Evolutionary conservation across 37 sponge, comb jelly and placozoan species (phyloP).

Genomic region (Halisarca cf. caerulea): DNA sequence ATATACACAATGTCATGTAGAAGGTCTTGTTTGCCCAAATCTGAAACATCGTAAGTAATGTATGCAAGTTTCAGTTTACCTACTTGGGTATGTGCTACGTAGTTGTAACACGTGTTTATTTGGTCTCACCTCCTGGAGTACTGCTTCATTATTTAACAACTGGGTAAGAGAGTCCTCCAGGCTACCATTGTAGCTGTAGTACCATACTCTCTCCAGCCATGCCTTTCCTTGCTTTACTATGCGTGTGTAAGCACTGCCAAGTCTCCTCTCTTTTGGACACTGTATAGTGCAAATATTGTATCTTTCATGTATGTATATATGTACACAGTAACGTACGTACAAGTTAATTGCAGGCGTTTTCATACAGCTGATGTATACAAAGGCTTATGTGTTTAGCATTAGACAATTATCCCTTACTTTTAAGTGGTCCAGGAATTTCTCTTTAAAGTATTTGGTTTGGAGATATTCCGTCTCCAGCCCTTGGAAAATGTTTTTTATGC

Average conservation of each 20-base stretch:
- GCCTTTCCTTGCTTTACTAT: not conserved
- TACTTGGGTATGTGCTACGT: too few species aligned
- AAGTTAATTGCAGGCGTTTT: too few species aligned
- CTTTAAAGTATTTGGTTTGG: not conserved
- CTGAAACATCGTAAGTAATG: too few species aligned
- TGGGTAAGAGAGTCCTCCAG: constrained; percentile 7
- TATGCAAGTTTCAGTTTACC: too few species aligned
- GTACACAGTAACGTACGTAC: too few species aligned
- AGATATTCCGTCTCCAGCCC: constrained; percentile 2
- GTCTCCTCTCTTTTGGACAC: constrained; percentile 8
- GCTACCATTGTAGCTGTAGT: not conserved
- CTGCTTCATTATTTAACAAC: not conserved
- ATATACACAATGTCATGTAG: too few species aligned
- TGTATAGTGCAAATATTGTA: not conserved
- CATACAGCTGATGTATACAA: too few species aligned
- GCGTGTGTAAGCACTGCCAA: not conserved
- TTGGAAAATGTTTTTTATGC: not conserved
- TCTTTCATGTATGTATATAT: not conserved
- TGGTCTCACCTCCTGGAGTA: not conserved
- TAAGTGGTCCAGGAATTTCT: too few species aligned
- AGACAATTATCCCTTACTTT: too few species aligned
- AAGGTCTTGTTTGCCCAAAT: too few species aligned
- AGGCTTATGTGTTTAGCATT: too few species aligned
- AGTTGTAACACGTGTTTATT: not conserved
- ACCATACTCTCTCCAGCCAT: not conserved